Conservation (phyloP, 2,888 invertebrate genomes). For the Diabrotica balteata region DNA sequence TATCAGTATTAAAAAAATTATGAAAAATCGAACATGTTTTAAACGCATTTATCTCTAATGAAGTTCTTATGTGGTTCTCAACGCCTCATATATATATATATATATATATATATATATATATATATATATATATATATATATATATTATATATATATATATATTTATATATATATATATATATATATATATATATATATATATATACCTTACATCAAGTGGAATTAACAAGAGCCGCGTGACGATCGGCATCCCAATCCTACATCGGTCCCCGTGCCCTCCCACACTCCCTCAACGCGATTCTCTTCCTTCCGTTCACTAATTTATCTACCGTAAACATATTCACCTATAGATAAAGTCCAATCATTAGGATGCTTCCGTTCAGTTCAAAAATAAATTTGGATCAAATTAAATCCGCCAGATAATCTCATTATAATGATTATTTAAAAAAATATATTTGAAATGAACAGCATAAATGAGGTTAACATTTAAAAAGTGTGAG, state of each 20-base stretch:
- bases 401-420: slow-evolving; percentile 26
- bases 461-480: not conserved
- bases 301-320: slow-evolving; percentile 56
- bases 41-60: too few species aligned
- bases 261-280: slow-evolving; percentile 28
- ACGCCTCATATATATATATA: too few species aligned
- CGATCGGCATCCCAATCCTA: slow-evolving; percentile 30
- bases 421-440: slow-evolving; percentile 21
- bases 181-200: too few species aligned
- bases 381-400: slow-evolving; percentile 18
- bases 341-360: slow-evolving; percentile 42
- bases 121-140: too few species aligned
- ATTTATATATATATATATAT: too few species aligned
- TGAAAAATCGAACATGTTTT: too few species aligned
- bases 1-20: too few species aligned
- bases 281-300: slow-evolving; percentile 34
- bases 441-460: slow-evolving; percentile 2
- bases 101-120: too few species aligned
- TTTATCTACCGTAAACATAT: slow-evolving; percentile 49
- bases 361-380: slow-evolving; percentile 42
- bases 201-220: slow-evolving; percentile 8
- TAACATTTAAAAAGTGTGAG: not conserved
- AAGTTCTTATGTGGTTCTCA: too few species aligned
- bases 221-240: slow-evolving; percentile 27
- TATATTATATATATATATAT: too few species aligned